Evolutionary conservation across 1,140 invertebrate genomes (phyloP), one percentile per base, ranked within the genome.

Genomic region (Trachymyrmex septentrionalis): DNA sequence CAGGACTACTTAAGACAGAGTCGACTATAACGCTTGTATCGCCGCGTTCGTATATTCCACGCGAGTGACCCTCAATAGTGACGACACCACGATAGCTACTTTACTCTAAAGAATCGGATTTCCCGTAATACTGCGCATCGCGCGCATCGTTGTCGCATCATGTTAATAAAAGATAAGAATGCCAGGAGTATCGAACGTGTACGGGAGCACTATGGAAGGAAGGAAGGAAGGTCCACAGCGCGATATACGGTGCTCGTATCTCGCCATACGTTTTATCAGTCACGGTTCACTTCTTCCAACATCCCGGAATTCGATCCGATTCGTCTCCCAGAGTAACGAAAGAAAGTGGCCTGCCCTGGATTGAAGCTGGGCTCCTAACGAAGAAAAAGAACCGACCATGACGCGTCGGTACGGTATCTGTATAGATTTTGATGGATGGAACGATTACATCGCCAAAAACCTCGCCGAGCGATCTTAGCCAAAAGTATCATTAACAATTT

Each of bases 141-240:
- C 57, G 80, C 50, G 14, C 55, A 55, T 73, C 69, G 69, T 84
- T 84, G 80, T 84, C 80, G 80, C 57, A 50, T 84, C 69, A 75
- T 84, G 80, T 84, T 84, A 84, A 84, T 84, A 84, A 84, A 84
- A 84, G 55, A 84, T 84, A 84, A 84, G 69, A 84, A 75, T 61
- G 55, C 69, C n/a, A 19, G 34, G 66, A 14, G n/a, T 73, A 84
- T 84, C 69, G 69, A 57, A 75, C 69, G 44, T 21, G 34, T 5
- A 53, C 44, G 27, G 61, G 10, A 66, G 61, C 27, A 9, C 9
- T 27, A 6, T 16, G 24, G 27, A 57, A 57, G 55, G 7, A 48
- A 59, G 19, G 50, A 82, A 61, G 21, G 38, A 75, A 75, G 38
- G 21, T 30, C 63, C 27, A 76, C 21, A n/a, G 16, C 0, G 21